Evolutionary conservation across 2,888 invertebrate species (phyloP).

Genomic region (Mactromeris polynyma): DNA sequence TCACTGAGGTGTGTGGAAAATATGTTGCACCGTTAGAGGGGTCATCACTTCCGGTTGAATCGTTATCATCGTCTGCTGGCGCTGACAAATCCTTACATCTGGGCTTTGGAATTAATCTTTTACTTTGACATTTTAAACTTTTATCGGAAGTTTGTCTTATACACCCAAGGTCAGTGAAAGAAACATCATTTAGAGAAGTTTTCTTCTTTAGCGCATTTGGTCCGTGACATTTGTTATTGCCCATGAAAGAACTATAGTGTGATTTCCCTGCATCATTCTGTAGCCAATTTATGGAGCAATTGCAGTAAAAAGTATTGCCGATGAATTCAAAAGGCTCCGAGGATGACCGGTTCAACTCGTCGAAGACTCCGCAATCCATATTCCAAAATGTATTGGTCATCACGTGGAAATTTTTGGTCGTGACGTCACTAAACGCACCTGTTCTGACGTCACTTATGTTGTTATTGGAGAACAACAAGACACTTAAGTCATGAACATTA

Average conservation of each 20-base stretch:
- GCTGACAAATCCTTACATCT: neutral
- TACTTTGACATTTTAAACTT: neutral
- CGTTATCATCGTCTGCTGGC: neutral
- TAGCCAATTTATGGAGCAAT: slow-evolving; percentile 3
- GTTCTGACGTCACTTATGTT: slow-evolving; percentile 20
- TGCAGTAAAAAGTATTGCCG: slow-evolving; percentile 11
- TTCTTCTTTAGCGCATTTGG: neutral
- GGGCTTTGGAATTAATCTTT: neutral
- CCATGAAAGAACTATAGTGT: neutral
- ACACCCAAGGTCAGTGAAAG: neutral
- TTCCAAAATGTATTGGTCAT: slow-evolving; percentile 24
- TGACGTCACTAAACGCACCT: slow-evolving; percentile 20
- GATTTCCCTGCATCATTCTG: neutral
- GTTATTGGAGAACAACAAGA: slow-evolving; percentile 9
- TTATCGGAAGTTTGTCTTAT: neutral
- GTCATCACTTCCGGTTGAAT: neutral
- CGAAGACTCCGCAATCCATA: slow-evolving; percentile 12
- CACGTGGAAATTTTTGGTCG: neutral
- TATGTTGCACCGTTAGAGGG: neutral
- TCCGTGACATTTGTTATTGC: slow-evolving; percentile 1
- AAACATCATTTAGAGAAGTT: neutral
- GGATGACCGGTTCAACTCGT: neutral
- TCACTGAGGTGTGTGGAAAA: neutral
- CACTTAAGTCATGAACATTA: neutral
- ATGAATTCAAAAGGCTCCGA: neutral